phyloP scores from a whole-genome alignment of 2,888 invertebrate species.

The Fragum fragum region DNA sequence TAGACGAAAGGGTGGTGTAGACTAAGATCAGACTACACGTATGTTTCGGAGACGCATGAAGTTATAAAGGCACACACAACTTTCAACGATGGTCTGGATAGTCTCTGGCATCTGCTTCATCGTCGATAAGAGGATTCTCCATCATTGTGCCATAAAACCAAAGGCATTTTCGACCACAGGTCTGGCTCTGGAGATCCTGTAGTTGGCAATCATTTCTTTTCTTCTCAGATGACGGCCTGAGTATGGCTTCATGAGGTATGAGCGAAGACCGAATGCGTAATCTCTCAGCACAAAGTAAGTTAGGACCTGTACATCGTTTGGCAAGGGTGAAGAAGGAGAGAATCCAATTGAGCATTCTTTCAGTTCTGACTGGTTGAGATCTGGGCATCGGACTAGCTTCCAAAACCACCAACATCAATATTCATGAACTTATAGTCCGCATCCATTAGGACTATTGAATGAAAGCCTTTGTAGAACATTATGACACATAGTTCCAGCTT shows the following conservation, averaged over 20 bases:
- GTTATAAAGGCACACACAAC: constrained; percentile 30
- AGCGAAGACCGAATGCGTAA: constrained; percentile 25
- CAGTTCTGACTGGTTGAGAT: constrained; percentile 37
- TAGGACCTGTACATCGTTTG: not conserved
- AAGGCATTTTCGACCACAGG: too few species aligned
- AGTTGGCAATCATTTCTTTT: constrained; percentile 20
- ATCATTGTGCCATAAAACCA: constrained; percentile 17
- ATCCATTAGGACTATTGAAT: not conserved
- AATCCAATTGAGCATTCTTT: constrained; percentile 32
- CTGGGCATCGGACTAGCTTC: constrained; percentile 34
- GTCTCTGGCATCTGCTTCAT: constrained; percentile 26
- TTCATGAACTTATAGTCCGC: too few species aligned
- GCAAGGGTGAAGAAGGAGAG: constrained; percentile 19
- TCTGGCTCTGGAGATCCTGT: too few species aligned
- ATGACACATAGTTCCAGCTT: too few species aligned
- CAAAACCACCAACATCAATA: constrained; percentile 32
- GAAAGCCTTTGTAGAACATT: not conserved
- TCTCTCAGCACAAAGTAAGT: constrained; percentile 19
- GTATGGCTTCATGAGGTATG: too few species aligned
- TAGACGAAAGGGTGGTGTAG: too few species aligned
- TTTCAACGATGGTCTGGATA: constrained; percentile 19
- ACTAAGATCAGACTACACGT: too few species aligned
- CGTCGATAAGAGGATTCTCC: constrained; percentile 26
- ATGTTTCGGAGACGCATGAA: constrained; percentile 26
- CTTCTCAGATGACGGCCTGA: constrained; percentile 18